Percentiles rank a stretch among this genome's conserved stretches.
phyloP scores from a whole-genome alignment of 2,113 vertebrate species.

The Cairina moschata region DNA sequence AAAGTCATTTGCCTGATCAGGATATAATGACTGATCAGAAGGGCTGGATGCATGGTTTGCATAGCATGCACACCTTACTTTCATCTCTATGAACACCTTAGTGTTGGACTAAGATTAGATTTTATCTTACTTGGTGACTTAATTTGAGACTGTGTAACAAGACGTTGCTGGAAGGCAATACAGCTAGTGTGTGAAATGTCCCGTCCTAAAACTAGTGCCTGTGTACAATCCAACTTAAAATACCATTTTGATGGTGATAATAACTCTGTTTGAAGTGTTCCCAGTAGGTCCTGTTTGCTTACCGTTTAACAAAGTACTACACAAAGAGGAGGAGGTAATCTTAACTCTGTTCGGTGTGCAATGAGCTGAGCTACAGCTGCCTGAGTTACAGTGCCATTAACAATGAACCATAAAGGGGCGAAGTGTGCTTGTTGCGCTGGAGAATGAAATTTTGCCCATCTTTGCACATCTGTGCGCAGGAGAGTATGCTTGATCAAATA shows the following conservation, averaged over 20 bases:
- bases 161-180: background rate
- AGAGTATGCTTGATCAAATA: background rate
- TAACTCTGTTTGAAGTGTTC: background rate
- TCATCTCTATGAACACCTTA: background rate
- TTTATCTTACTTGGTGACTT: background rate
- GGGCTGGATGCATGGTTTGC: background rate
- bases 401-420: background rate
- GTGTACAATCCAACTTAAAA: background rate
- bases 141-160: background rate
- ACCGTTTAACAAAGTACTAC: background rate
- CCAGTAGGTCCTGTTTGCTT: background rate
- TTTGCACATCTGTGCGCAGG: background rate
- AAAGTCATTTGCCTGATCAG: background rate
- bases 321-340: background rate
- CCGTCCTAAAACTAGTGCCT: background rate
- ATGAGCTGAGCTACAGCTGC: background rate
- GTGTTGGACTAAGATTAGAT: background rate
- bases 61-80: rapidly evolving
- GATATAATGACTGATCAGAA: background rate
- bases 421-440: background rate
- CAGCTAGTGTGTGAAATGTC: background rate
- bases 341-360: background rate
- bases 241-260: background rate
- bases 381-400: background rate
- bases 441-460: background rate